Percentiles rank a stretch among this genome's conserved stretches.
Conservation (phyloP, 2,888 invertebrate genomes). For the Cabera pusaria region DNA sequence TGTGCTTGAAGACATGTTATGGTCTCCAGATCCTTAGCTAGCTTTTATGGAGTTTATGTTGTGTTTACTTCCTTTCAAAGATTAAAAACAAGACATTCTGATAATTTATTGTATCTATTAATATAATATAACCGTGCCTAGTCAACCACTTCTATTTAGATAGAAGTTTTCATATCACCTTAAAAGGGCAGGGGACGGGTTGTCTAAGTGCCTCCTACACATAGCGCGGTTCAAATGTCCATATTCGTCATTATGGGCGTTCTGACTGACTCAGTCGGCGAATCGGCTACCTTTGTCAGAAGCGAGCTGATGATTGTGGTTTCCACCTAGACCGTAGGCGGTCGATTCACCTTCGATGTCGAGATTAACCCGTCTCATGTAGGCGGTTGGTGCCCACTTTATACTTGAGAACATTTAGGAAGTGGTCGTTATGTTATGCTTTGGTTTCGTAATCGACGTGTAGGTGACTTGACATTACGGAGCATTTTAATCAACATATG, state of each 20-base stretch:
- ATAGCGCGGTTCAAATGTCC: slow-evolving; percentile 67
- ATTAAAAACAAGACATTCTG: no score
- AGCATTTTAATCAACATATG: slow-evolving; percentile 38
- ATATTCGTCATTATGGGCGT: slow-evolving; percentile 75
- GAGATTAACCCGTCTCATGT: slow-evolving; percentile 62
- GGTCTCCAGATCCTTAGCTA: no score
- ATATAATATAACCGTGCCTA: slow-evolving; percentile 8
- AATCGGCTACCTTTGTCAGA: slow-evolving; percentile 77
- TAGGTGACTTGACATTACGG: slow-evolving; percentile 37
- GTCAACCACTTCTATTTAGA: slow-evolving; percentile 32
- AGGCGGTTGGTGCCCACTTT: slow-evolving; percentile 61
- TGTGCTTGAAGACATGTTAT: no score
- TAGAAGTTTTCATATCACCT: slow-evolving; percentile 52
- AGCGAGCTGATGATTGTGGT: slow-evolving; percentile 66
- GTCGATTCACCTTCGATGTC: slow-evolving; percentile 76
- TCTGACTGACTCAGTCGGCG: slow-evolving; percentile 65
- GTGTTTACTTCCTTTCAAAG: no score
- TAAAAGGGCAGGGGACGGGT: slow-evolving; percentile 63
- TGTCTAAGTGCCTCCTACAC: slow-evolving; percentile 70
- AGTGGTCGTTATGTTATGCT: slow-evolving; percentile 48
- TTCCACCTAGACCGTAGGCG: slow-evolving; percentile 65
- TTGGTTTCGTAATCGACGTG: slow-evolving; percentile 55
- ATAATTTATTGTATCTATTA: slow-evolving; percentile 1
- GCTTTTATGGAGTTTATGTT: no score
- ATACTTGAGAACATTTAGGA: slow-evolving; percentile 49